Base-by-base conservation (phyloP, 2,888 invertebrate species). In the Malacosoma neustria region DNA sequence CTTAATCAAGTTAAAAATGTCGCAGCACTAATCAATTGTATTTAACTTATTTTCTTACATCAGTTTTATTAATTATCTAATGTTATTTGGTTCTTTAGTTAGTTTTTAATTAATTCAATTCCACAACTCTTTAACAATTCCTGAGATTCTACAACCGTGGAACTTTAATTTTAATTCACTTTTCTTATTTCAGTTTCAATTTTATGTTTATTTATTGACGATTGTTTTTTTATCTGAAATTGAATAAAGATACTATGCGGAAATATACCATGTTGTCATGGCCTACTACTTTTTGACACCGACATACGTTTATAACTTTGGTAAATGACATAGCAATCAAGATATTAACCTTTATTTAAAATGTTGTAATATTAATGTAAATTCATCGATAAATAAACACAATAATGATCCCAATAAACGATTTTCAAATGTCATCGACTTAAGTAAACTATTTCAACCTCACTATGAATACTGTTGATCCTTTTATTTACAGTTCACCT, bases 111-210 rank as follows among this genome's bases (percentile, higher is more conserved):
- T 54, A 47, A 57, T 69, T 81, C 81, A 82, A 81, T 82, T 81
- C 77, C 81, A 62, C 54, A 52, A 64, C 66, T 61, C 57, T 48
- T 58, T 51, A 67, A 68, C 80, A 79, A 79, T 77, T 79, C 77
- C 77, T 64, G 61, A 54, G 48, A 52, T 61, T 55, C n/a, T n/a
- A 32, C 7, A 32, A 32, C 7, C 13, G 13, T 11, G 11, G 11
- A 12, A 3, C 31, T 7, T 31, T 11, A 5, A 13, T 32, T 14
- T 14, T 9, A 32, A 31, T 13, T 29, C 9, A 9, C 13, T 12
- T 13, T 32, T 3, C 29, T 34, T 13, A 34, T 29, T n/a, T n/a
- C 2, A 34, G 13, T 29, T 22, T 29, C 13, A 34, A 34, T 29
- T 1, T 22, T 22, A 22, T 9, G 5, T 22, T 22, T 22, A 9